phyloP scores from a whole-genome alignment of 1,140 invertebrate genomes.

The Telenomus remus region DNA sequence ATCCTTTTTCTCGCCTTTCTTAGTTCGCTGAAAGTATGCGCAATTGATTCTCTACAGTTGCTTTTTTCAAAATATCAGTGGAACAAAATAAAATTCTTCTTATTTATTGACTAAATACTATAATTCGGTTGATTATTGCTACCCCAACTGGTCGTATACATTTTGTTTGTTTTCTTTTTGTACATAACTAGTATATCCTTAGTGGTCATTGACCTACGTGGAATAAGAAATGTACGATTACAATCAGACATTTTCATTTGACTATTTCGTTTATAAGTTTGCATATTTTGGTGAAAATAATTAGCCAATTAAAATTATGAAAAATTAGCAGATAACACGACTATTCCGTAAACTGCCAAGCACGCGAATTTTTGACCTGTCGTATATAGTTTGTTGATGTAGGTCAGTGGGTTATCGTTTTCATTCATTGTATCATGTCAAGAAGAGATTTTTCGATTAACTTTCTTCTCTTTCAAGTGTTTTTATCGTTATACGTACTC shows the following conservation, averaged over 20 bases:
- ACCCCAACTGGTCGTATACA: too few species aligned
- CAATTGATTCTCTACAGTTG: too few species aligned
- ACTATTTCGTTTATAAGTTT: not conserved
- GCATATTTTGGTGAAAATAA: not conserved
- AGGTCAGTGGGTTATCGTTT: slow-evolving; percentile 68
- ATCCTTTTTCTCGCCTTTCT: not conserved
- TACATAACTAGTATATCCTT: too few species aligned
- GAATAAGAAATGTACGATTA: too few species aligned
- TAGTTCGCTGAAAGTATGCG: slow-evolving; percentile 13
- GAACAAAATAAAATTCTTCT: too few species aligned
- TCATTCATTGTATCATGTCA: slow-evolving; percentile 54
- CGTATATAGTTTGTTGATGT: slow-evolving; percentile 48
- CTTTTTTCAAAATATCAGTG: too few species aligned
- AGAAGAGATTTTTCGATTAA: slow-evolving; percentile 62
- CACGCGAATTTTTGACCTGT: slow-evolving; percentile 33
- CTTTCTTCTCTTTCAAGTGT: slow-evolving; percentile 24
- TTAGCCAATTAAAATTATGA: not conserved
- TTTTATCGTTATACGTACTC: too few species aligned
- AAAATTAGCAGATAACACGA: slow-evolving; percentile 8
- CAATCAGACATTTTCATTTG: too few species aligned
- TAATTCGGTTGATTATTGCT: too few species aligned
- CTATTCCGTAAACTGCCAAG: not conserved
- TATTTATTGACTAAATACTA: too few species aligned
- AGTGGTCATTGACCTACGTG: too few species aligned
- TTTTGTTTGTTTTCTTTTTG: too few species aligned